These are phyloP conservation scores for Eretmochelys imbricata DNA, from an alignment of 2,113 vertebrate species.

Conservation along the genomic window DNA sequence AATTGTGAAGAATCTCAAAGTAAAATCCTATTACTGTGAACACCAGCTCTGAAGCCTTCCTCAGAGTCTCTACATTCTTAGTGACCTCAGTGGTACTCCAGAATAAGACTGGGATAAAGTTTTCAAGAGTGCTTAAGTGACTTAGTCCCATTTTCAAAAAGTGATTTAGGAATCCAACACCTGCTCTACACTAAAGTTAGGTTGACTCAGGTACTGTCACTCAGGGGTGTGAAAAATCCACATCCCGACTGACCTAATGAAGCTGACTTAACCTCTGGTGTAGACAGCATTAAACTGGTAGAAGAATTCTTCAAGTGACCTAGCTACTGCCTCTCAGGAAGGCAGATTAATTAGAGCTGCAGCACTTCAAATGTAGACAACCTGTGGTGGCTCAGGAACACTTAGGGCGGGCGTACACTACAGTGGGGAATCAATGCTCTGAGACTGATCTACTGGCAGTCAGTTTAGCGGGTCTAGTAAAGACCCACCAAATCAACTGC, in stretches of 20 bases:
- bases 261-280: neutral
- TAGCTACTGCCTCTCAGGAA: neutral
- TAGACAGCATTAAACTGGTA: neutral
- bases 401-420: no score
- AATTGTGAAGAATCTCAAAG: neutral
- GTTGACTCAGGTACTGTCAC: no score
- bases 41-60: neutral
- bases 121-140: neutral
- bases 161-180: no score
- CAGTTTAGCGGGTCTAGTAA: no score
- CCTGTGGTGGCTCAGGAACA: accelerated
- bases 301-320: neutral
- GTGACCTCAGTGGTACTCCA: neutral
- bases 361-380: neutral
- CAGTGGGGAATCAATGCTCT: no score
- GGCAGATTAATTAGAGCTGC: neutral
- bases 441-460: no score
- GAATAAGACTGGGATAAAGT: neutral
- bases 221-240: no score
- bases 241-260: neutral
- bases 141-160: no score
- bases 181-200: no score
- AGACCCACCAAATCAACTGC: no score
- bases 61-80: neutral
- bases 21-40: neutral